Conservation (phyloP, 2,888 invertebrate species). For the Bedellia somnulentella region DNA sequence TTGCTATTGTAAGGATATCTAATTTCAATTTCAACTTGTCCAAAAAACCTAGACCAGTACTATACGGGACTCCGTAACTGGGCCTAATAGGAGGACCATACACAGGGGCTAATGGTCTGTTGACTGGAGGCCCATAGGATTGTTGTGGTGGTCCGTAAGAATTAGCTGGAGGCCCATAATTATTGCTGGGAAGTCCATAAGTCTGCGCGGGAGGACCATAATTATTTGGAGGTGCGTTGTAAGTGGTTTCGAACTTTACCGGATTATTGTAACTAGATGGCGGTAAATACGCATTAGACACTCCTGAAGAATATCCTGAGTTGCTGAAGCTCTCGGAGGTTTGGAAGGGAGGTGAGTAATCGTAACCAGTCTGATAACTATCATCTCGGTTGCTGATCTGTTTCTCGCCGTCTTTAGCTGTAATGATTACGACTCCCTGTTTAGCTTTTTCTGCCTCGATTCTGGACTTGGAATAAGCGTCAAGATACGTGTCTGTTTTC, state of each 20-base stretch:
- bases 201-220: conserved; percentile 31
- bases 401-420: conserved; percentile 48
- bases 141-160: conserved; percentile 22
- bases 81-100: conserved; percentile 48
- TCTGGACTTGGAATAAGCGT: conserved; percentile 64
- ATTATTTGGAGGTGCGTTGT: conserved; percentile 31
- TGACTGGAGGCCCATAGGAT: conserved; percentile 29
- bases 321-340: conserved; percentile 28
- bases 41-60: conserved; percentile 56
- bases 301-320: conserved; percentile 20
- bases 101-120: conserved; percentile 19
- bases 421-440: conserved; percentile 43
- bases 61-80: conserved; percentile 59
- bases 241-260: conserved; percentile 26
- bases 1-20: conserved; percentile 71
- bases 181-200: conserved; percentile 22
- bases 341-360: conserved; percentile 34
- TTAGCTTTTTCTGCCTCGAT: conserved; percentile 47
- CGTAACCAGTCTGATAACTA: conserved; percentile 39
- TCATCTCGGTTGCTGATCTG: conserved; percentile 49
- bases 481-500: conserved; percentile 65
- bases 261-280: conserved; percentile 29
- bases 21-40: conserved; percentile 72
- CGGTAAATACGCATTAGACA: conserved; percentile 21
- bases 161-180: conserved; percentile 33